phyloP scores from a whole-genome alignment of 2,797 vertebrate genomes.

The Enteromius treurensis region DNA sequence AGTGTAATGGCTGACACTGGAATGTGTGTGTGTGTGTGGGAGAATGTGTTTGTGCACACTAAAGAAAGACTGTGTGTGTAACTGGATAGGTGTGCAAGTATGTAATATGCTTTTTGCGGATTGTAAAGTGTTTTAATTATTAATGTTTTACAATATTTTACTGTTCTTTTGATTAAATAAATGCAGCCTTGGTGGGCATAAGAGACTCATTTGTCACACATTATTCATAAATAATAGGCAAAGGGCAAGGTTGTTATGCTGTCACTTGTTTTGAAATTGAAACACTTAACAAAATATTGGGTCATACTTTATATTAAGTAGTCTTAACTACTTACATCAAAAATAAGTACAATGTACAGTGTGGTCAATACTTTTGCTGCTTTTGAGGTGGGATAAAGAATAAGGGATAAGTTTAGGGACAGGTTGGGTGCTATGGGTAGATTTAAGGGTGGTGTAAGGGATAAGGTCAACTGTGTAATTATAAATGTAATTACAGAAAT shows the following conservation, averaged over 20 bases:
- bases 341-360: too few relatives aligned
- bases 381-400: too few relatives aligned
- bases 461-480: too few relatives aligned
- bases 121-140: too few relatives aligned
- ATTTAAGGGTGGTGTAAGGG: too few relatives aligned
- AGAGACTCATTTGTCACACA: not conserved
- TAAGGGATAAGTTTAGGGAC: too few relatives aligned
- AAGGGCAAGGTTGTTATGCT: not conserved
- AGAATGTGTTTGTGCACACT: not conserved
- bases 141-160: not conserved
- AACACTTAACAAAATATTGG: not conserved
- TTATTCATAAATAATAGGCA: not conserved
- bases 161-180: not conserved
- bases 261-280: not conserved
- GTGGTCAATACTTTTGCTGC: too few relatives aligned
- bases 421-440: too few relatives aligned
- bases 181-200: not conserved
- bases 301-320: too few relatives aligned
- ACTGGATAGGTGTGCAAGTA: slow-evolving; percentile 6
- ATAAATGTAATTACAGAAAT: too few relatives aligned
- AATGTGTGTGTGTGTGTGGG: slow-evolving; percentile 15
- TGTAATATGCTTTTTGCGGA: too few relatives aligned
- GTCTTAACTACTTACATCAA: too few relatives aligned
- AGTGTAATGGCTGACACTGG: slow-evolving; percentile 33
- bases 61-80: slow-evolving; percentile 3